Conservation (phyloP, 2,797 vertebrate species). For the Chelidonichthys spinosus region DNA sequence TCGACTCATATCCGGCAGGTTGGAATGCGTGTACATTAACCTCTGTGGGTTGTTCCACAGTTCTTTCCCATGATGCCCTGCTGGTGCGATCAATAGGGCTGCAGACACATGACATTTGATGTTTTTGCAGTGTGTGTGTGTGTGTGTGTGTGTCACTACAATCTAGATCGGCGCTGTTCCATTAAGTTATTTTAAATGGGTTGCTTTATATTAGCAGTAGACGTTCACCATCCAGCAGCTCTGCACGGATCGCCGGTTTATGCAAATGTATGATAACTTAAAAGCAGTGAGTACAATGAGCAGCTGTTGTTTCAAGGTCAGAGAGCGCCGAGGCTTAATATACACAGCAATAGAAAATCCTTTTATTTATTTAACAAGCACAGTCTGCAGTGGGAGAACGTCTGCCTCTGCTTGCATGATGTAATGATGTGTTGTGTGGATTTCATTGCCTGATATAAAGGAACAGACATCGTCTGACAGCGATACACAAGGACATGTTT, state of each 20-base stretch:
- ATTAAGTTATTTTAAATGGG: slow-evolving; percentile 33
- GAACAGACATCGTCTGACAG: slow-evolving; percentile 5
- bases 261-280: slow-evolving; percentile 42
- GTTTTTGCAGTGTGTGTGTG: slow-evolving; percentile 29
- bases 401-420: slow-evolving; percentile 31
- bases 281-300: slow-evolving; percentile 51
- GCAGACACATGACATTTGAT: slow-evolving; percentile 61
- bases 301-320: slow-evolving; percentile 58
- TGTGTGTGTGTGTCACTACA: neutral
- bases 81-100: slow-evolving; percentile 51
- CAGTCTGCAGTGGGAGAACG: neutral
- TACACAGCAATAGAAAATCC: slow-evolving; percentile 27
- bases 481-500: slow-evolving; percentile 11
- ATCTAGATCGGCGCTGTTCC: slow-evolving; percentile 19
- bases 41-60: slow-evolving; percentile 36
- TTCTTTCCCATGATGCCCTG: slow-evolving; percentile 55
- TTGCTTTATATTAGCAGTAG: slow-evolving; percentile 23
- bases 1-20: slow-evolving; percentile 49
- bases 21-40: slow-evolving; percentile 51
- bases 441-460: slow-evolving; percentile 24
- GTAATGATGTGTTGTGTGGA: slow-evolving; percentile 37
- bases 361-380: neutral
- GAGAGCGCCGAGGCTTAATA: slow-evolving; percentile 39
- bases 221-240: slow-evolving; percentile 30
- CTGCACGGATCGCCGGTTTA: slow-evolving; percentile 16